These are phyloP conservation scores for Drosophila kuntzei DNA, from an alignment of 2,888 invertebrate genomes.

Conservation along the genomic window DNA sequence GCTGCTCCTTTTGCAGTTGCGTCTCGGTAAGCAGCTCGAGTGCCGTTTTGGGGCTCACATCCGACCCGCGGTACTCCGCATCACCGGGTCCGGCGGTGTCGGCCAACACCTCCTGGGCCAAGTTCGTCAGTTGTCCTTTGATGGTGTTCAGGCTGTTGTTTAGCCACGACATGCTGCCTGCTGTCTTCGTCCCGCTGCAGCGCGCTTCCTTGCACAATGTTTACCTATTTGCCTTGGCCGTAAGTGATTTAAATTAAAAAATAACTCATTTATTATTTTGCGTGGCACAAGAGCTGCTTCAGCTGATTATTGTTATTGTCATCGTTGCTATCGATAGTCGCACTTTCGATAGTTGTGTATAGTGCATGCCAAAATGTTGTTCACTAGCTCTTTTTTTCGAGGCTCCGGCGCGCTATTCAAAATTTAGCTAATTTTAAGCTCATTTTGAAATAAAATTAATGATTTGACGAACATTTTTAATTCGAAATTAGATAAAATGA, in stretches of 20 bases:
- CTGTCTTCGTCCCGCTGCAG: slow-evolving; percentile 32
- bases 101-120: slow-evolving; percentile 95
- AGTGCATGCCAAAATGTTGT: slow-evolving; percentile 22
- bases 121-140: slow-evolving; percentile 94
- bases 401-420: too few relatives aligned
- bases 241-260: slow-evolving; percentile 50
- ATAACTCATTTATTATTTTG: slow-evolving; percentile 65
- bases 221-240: slow-evolving; percentile 10
- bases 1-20: slow-evolving; percentile 86
- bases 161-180: slow-evolving; percentile 88
- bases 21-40: slow-evolving; percentile 79
- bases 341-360: slow-evolving; percentile 26
- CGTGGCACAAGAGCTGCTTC: slow-evolving; percentile 76
- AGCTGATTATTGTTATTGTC: slow-evolving; percentile 78
- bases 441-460: neutral
- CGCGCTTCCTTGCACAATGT: slow-evolving; percentile 21
- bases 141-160: slow-evolving; percentile 87
- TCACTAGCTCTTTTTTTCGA: too few relatives aligned
- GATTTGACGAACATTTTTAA: neutral
- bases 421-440: too few relatives aligned
- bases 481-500: too few relatives aligned
- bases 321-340: slow-evolving; percentile 48
- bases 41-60: slow-evolving; percentile 58
- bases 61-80: slow-evolving; percentile 66
- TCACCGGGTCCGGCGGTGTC: slow-evolving; percentile 88